Percentiles rank a stretch among this genome's conserved stretches.
These are phyloP conservation scores for Diarsia dahlii DNA, from an alignment of 2,888 invertebrate species.

Conservation along the genomic window DNA sequence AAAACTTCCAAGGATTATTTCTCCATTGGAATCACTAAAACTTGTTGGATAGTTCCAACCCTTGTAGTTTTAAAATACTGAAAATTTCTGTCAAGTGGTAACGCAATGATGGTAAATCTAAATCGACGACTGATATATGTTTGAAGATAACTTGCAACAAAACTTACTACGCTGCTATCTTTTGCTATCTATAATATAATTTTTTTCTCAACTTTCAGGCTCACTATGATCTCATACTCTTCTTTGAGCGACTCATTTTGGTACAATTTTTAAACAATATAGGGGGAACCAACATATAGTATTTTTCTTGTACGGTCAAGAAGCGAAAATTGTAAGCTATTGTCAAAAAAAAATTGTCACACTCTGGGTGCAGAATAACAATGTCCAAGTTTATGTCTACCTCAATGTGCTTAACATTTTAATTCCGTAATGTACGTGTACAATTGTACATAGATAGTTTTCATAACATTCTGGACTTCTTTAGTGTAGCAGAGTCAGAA, in stretches of 20 bases:
- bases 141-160: constrained; percentile 28
- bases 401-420: background rate
- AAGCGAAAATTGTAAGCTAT: background rate
- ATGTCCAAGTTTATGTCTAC: background rate
- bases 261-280: background rate
- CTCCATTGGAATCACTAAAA: background rate
- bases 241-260: constrained; percentile 30
- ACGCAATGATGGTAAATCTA: background rate
- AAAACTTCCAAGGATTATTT: background rate
- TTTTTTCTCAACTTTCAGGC: constrained; percentile 1
- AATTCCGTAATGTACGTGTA: background rate
- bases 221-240: background rate
- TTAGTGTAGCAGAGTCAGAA: constrained; percentile 9
- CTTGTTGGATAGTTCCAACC: background rate
- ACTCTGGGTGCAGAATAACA: background rate
- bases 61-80: background rate
- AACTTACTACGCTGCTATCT: constrained; percentile 30
- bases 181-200: background rate
- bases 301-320: background rate
- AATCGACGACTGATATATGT: background rate
- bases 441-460: constrained; percentile 1
- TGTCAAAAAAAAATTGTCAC: background rate
- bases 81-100: background rate
- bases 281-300: background rate
- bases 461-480: background rate